Evolutionary conservation across 1,140 invertebrate genomes (phyloP).

Genomic region (Acyrthosiphon pisum): DNA sequence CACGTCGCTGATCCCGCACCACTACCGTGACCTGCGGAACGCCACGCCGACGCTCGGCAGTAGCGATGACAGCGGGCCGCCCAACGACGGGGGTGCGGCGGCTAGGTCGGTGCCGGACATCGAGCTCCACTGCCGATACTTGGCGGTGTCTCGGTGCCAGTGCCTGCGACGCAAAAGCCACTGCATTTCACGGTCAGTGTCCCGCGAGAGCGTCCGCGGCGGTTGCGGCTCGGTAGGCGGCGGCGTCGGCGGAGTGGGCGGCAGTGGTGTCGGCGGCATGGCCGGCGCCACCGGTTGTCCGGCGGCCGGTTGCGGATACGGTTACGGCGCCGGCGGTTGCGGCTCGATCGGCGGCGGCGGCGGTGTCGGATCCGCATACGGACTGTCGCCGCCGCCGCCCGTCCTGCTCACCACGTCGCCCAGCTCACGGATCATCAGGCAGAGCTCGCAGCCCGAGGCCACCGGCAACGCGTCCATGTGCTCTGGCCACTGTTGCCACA

Average conservation of each 20-base stretch:
- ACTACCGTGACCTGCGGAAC: constrained; percentile 27
- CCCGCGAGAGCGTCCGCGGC: constrained; percentile 72
- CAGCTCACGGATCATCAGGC: constrained; percentile 79
- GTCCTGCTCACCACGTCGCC: constrained; percentile 76
- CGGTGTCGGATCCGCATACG: constrained; percentile 15
- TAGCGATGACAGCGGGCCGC: constrained; percentile 77
- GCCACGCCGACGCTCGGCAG: constrained; percentile 75
- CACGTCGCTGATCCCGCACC: constrained; percentile 70
- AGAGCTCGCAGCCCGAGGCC: constrained; percentile 88
- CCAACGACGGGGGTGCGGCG: constrained; percentile 69
- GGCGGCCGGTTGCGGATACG: background rate
- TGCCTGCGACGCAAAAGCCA: constrained; percentile 64
- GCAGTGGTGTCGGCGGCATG: background rate
- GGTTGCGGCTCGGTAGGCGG: constrained; percentile 58
- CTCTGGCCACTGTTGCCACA: constrained; percentile 60
- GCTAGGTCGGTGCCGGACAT: constrained; percentile 87
- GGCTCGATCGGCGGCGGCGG: constrained; percentile 20
- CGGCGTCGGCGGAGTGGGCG: background rate
- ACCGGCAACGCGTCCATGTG: constrained; percentile 58
- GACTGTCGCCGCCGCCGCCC: constrained; percentile 67
- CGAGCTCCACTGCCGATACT: constrained; percentile 78
- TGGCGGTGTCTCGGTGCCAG: constrained; percentile 62
- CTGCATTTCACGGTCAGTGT: constrained; percentile 63
- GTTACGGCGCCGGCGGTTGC: background rate
- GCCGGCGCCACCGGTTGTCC: background rate